Evolutionary conservation across 2,113 vertebrate species (phyloP).

Genomic region (Ondatra zibethicus): DNA sequence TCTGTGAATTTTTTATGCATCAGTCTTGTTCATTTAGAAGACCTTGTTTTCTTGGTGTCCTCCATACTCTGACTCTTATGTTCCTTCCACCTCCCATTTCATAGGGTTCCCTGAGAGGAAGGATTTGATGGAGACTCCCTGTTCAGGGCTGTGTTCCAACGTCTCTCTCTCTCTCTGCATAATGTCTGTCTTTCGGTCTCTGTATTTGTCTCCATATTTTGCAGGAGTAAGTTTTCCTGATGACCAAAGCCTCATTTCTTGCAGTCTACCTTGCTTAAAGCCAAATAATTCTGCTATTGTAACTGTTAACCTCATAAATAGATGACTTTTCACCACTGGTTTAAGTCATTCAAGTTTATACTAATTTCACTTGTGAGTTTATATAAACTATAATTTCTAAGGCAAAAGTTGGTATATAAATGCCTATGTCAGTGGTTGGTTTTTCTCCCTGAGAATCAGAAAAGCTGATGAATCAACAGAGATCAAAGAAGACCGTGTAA

Average conservation of each 20-base stretch:
- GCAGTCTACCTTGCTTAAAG: background rate
- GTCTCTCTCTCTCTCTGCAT: too few species aligned
- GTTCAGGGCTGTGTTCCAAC: background rate
- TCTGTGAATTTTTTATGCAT: too few species aligned
- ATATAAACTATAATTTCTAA: conserved; percentile 54
- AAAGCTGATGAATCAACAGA: conserved; percentile 37
- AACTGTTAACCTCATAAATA: background rate
- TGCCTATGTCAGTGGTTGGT: background rate
- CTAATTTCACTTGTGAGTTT: conserved; percentile 57
- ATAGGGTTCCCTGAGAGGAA: background rate
- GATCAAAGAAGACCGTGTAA: background rate
- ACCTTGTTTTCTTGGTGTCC: background rate
- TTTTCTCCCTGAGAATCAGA: conserved; percentile 21
- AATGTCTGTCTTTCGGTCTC: background rate
- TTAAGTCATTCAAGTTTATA: conserved; percentile 68
- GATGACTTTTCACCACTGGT: conserved; percentile 36
- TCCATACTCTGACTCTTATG: background rate
- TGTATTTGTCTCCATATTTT: background rate
- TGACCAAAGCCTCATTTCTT: background rate
- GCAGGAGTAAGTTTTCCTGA: background rate
- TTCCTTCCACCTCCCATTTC: background rate
- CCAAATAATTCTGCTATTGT: conserved; percentile 2
- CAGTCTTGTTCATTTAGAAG: background rate
- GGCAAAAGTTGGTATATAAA: conserved; percentile 28
- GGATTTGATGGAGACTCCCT: background rate